phyloP scores from a whole-genome alignment of 2,797 vertebrate genomes.

The Myiothlypis coronata region DNA sequence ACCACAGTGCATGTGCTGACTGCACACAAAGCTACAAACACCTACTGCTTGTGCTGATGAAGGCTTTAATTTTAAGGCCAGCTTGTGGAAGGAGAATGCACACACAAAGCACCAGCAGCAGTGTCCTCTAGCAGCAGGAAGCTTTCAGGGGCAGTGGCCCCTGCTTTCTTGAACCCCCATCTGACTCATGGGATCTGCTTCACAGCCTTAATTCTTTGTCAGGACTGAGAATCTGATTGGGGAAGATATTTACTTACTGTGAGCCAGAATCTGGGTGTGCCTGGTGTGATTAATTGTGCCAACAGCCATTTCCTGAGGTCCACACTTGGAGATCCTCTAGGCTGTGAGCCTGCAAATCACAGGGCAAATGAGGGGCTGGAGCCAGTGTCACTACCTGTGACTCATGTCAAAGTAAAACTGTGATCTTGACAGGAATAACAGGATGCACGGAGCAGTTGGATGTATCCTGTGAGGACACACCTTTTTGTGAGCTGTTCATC shows the following conservation, averaged over 20 bases:
- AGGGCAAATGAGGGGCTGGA: neutral
- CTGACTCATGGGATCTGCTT: neutral
- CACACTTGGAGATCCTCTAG: neutral
- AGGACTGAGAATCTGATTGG: neutral
- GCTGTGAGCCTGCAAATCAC: neutral
- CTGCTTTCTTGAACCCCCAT: neutral
- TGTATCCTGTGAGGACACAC: constrained; percentile 34
- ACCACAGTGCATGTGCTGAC: neutral
- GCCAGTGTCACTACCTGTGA: neutral
- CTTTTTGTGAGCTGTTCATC: neutral
- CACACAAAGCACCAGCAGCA: accelerated
- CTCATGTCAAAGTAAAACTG: constrained; percentile 23
- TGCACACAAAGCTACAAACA: neutral
- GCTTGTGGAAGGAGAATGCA: neutral
- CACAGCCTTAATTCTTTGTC: neutral
- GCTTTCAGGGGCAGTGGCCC: neutral
- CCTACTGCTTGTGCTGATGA: neutral
- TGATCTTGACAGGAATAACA: constrained; percentile 40
- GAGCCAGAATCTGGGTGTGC: neutral
- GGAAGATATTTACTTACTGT: neutral
- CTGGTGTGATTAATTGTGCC: neutral
- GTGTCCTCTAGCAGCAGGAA: neutral
- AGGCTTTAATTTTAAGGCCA: neutral
- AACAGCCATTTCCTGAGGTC: constrained; percentile 27
- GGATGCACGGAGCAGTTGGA: constrained; percentile 16